Evolutionary conservation across 1,140 invertebrate species (phyloP).

Genomic region (Lutraria rhynchaena): DNA sequence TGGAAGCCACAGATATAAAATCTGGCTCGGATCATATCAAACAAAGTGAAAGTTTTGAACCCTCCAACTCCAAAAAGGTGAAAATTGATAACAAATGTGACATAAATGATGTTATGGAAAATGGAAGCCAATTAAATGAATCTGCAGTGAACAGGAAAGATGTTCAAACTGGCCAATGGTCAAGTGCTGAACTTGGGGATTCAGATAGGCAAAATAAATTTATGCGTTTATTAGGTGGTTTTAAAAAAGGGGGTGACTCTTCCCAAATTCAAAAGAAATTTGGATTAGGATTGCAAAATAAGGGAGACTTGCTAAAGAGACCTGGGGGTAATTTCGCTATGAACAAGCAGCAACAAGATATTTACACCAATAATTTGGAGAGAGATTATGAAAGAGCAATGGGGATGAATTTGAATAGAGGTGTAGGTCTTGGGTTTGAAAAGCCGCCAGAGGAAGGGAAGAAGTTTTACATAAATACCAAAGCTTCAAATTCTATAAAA

Average conservation of each 20-base stretch:
- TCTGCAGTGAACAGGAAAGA: background rate
- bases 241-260: slow-evolving; percentile 56
- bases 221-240: slow-evolving; percentile 66
- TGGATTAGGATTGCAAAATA: background rate
- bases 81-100: background rate
- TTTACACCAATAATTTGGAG: slow-evolving; percentile 64
- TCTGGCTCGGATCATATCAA: background rate
- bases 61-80: background rate
- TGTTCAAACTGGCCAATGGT: slow-evolving; percentile 61
- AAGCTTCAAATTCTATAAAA: slow-evolving; percentile 63
- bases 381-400: slow-evolving; percentile 65
- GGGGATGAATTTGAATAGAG: slow-evolving; percentile 56
- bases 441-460: slow-evolving; percentile 65
- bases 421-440: slow-evolving; percentile 65
- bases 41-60: background rate
- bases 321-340: slow-evolving; percentile 58
- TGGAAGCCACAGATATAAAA: background rate
- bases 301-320: background rate
- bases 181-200: slow-evolving; percentile 56
- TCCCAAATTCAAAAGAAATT: slow-evolving; percentile 3
- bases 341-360: slow-evolving; percentile 42
- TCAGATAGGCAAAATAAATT: slow-evolving; percentile 68
- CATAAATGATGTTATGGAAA: background rate
- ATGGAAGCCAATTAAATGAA: background rate
- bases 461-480: slow-evolving; percentile 69